Conservation (phyloP, 2,797 vertebrate genomes). For the Enteromius unitaeniatus region DNA sequence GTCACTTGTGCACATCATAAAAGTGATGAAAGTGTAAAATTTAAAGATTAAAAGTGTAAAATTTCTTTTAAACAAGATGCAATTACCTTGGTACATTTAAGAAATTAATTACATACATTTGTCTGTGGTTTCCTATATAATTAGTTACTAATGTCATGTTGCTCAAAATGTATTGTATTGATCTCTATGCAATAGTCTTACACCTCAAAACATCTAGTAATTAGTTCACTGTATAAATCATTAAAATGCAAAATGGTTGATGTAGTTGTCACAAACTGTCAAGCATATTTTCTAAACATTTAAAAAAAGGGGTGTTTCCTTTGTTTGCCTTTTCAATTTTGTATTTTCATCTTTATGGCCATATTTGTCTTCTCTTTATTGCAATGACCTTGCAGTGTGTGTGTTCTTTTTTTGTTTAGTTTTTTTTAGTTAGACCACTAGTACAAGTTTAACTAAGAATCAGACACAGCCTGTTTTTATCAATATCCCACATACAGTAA, state of each 20-base stretch:
- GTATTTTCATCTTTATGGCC: neutral
- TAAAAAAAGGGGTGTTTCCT: neutral
- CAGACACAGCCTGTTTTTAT: neutral
- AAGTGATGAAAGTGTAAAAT: too few relatives aligned
- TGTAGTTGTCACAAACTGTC: neutral
- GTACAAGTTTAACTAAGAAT: neutral
- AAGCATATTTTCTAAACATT: neutral
- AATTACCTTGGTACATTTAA: neutral
- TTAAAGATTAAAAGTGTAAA: too few relatives aligned
- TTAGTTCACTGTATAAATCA: neutral
- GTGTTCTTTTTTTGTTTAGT: fast-evolving
- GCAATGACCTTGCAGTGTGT: too few relatives aligned
- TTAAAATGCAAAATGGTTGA: neutral
- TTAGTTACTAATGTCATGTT: neutral
- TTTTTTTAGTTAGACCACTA: neutral
- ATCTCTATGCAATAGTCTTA: neutral
- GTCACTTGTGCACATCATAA: neutral
- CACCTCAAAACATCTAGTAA: neutral
- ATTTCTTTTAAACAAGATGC: neutral
- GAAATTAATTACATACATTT: neutral
- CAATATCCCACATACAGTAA: neutral
- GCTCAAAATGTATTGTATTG: neutral
- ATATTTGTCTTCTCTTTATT: neutral
- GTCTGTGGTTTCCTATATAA: neutral
- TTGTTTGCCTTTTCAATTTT: neutral